phyloP scores from a whole-genome alignment of 35 echinoderm and acorn worm species.

The Anneissia japonica region DNA sequence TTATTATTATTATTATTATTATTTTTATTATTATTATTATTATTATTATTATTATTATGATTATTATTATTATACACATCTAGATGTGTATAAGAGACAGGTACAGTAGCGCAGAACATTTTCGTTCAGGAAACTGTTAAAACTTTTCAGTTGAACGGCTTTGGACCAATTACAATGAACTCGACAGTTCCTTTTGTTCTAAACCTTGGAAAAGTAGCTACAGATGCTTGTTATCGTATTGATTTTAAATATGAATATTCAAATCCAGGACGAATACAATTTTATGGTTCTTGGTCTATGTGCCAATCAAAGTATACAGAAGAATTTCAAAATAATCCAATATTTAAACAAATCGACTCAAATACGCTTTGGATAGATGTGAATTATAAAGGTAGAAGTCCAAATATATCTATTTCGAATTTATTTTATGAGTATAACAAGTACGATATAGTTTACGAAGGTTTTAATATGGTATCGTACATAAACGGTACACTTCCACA shows the following conservation, averaged over 20 bases:
- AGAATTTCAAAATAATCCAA: not conserved
- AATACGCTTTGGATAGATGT: not conserved
- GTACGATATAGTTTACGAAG: not conserved
- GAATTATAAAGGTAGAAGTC: not conserved
- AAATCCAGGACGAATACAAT: not conserved
- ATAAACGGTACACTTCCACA: not conserved
- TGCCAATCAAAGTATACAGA: conserved; percentile 1
- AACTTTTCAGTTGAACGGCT: not conserved
- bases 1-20: too few relatives aligned
- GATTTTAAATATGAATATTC: conserved; percentile 8
- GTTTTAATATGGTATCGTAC: not conserved
- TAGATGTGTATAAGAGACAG: too few relatives aligned
- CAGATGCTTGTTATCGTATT: conserved; percentile 42
- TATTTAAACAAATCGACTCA: not conserved
- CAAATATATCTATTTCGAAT: not conserved
- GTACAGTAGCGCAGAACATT: not conserved
- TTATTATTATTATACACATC: too few relatives aligned
- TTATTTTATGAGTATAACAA: not conserved
- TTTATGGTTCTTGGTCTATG: not conserved
- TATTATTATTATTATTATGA: too few relatives aligned
- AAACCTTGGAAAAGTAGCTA: conserved; percentile 9
- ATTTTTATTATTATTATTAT: too few relatives aligned
- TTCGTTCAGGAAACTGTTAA: not conserved
- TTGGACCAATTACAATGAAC: not conserved
- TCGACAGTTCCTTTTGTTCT: not conserved